phyloP scores from a whole-genome alignment of 2,113 vertebrate genomes.

The Bubo scandiacus region DNA sequence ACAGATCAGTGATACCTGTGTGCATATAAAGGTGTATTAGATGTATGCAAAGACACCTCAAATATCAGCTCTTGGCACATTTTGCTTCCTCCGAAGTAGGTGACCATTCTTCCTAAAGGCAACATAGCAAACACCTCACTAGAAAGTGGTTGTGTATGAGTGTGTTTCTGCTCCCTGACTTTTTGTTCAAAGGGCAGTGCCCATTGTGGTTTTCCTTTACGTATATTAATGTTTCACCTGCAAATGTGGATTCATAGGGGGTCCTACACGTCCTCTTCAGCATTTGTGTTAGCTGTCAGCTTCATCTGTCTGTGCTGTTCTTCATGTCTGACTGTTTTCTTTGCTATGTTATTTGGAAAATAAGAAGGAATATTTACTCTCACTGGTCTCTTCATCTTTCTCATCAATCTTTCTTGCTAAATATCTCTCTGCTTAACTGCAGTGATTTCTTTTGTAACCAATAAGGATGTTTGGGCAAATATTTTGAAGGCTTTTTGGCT shows the following conservation, averaged over 20 bases:
- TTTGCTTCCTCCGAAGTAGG: rapidly evolving
- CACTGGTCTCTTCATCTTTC: not conserved
- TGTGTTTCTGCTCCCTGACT: not conserved
- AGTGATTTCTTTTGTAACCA: not conserved
- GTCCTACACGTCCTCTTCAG: not conserved
- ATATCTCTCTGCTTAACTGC: not conserved
- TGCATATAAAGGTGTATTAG: not conserved
- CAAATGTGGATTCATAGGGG: not conserved
- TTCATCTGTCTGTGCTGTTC: not conserved
- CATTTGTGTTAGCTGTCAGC: not conserved
- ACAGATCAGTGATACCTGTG: too few relatives aligned
- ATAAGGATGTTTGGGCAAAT: not conserved
- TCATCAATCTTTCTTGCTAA: not conserved
- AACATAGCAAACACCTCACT: not conserved
- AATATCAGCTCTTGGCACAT: not conserved
- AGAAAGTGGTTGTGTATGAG: not conserved
- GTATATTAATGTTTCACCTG: not conserved
- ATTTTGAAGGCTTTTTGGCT: not conserved
- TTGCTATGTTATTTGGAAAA: not conserved
- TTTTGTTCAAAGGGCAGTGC: not conserved
- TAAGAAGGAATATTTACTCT: too few relatives aligned
- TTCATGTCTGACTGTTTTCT: not conserved
- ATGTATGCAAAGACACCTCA: not conserved
- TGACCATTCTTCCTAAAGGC: not conserved
- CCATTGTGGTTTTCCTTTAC: not conserved